phyloP scores from a whole-genome alignment of 1,140 invertebrate genomes.

The Zaprionus ghesquierei region DNA sequence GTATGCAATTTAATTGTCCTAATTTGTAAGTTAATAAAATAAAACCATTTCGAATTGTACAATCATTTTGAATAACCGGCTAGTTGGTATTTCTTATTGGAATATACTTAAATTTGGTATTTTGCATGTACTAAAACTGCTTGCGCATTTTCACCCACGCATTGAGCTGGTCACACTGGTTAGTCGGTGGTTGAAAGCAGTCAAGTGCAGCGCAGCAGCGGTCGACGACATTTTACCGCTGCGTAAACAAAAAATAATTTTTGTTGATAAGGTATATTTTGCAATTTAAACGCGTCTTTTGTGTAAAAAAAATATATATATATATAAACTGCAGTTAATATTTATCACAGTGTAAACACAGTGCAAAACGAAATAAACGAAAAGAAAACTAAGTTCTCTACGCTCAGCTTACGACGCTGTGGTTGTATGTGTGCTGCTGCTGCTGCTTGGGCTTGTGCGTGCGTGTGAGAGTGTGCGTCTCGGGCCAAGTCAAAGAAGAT shows the following conservation, averaged over 20 bases:
- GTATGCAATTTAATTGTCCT: neutral
- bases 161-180: slow-evolving; percentile 14
- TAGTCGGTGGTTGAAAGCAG: slow-evolving; percentile 48
- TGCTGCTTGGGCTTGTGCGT: neutral
- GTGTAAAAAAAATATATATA: neutral
- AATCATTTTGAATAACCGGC: neutral
- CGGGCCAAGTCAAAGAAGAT: slow-evolving; percentile 34
- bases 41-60: neutral
- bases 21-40: neutral
- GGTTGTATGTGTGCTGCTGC: slow-evolving; percentile 9
- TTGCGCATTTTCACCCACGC: neutral
- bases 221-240: slow-evolving; percentile 32
- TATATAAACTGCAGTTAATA: neutral
- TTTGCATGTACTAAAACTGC: neutral
- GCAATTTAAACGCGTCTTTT: neutral
- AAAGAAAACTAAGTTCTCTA: slow-evolving; percentile 1
- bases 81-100: slow-evolving; percentile 18
- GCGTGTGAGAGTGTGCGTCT: slow-evolving; percentile 4
- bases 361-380: neutral
- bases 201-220: slow-evolving; percentile 30
- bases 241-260: slow-evolving; percentile 41
- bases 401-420: slow-evolving; percentile 25
- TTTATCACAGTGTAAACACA: neutral
- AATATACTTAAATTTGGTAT: neutral
- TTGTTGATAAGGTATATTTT: slow-evolving; percentile 33